A percentile compares a stretch with the other conserved stretches of the same genome.
Conservation (phyloP, 1,140 invertebrate species). For the Drosophila mayri region DNA sequence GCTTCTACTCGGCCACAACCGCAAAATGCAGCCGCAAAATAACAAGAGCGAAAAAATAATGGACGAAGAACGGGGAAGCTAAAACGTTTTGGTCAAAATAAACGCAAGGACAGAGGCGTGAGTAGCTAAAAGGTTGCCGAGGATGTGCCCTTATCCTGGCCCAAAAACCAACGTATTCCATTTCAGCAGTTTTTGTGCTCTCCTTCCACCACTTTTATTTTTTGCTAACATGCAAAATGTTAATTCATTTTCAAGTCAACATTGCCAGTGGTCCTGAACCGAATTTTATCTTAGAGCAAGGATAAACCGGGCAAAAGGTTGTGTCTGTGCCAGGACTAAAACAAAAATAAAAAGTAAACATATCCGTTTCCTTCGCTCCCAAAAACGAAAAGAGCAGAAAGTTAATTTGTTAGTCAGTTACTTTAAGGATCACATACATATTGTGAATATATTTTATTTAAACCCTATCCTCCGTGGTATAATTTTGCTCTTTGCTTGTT, state of each 20-base stretch:
- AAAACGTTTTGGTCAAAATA: slow-evolving; percentile 59
- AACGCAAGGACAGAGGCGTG: slow-evolving; percentile 9
- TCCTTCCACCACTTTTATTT: slow-evolving; percentile 24
- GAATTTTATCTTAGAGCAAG: slow-evolving; percentile 70
- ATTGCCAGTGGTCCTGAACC: slow-evolving; percentile 56
- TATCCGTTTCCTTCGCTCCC: slow-evolving; percentile 57
- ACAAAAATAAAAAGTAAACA: slow-evolving; percentile 37
- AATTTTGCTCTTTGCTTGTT: slow-evolving; percentile 26
- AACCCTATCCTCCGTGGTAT: background rate
- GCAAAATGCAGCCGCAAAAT: slow-evolving; percentile 37
- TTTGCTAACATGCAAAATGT: slow-evolving; percentile 76
- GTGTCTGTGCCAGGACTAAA: slow-evolving; percentile 14
- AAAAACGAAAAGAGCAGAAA: slow-evolving; percentile 8
- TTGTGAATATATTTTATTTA: slow-evolving; percentile 15
- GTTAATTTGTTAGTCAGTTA: slow-evolving; percentile 21
- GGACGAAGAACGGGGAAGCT: slow-evolving; percentile 29
- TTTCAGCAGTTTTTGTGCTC: slow-evolving; percentile 13
- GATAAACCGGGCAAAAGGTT: slow-evolving; percentile 65
- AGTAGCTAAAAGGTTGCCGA: slow-evolving; percentile 4
- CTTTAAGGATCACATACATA: slow-evolving; percentile 10
- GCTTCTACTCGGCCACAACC: slow-evolving; percentile 22
- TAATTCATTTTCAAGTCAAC: slow-evolving; percentile 75
- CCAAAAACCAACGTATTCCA: slow-evolving; percentile 21
- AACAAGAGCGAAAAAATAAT: slow-evolving; percentile 18
- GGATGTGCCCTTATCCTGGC: slow-evolving; percentile 36